Percentiles rank a stretch among this genome's conserved stretches.
Conservation (phyloP, 2,113 vertebrate species). For the Hippopotamus amphibius region DNA sequence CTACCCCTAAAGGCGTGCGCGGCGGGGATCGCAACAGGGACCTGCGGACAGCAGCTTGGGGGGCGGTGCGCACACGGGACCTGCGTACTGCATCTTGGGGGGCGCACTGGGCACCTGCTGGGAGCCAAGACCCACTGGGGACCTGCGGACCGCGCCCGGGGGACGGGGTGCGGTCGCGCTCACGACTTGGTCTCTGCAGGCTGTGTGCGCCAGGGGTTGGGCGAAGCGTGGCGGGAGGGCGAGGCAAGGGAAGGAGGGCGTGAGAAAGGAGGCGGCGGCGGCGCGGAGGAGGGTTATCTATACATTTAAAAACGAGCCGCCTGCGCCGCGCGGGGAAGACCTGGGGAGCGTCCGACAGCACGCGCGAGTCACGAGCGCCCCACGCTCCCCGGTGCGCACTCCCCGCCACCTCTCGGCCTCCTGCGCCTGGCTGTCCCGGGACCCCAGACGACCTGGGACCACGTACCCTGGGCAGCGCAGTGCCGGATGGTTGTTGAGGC, state of each 20-base stretch:
- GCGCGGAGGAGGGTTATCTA: conserved; percentile 75
- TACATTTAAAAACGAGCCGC: conserved; percentile 67
- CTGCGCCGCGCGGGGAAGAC: neutral
- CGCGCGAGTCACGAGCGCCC: conserved; percentile 81
- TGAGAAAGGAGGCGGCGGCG: conserved; percentile 71
- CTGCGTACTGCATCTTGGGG: neutral
- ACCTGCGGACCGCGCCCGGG: neutral
- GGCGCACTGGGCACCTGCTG: neutral
- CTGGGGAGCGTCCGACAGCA: conserved; percentile 44
- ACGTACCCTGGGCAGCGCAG: neutral
- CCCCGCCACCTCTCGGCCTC: neutral
- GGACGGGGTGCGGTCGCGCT: neutral
- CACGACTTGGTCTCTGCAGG: neutral
- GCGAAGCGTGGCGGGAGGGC: conserved; percentile 68
- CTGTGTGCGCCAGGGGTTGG: conserved; percentile 58
- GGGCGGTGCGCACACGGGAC: neutral
- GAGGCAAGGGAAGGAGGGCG: conserved; percentile 73
- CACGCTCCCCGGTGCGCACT: conserved; percentile 83
- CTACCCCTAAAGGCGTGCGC: neutral
- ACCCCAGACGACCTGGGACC: neutral
- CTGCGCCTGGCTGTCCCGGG: neutral
- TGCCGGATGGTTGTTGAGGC: neutral
- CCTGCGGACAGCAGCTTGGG: neutral
- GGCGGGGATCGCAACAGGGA: neutral
- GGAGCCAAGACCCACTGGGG: neutral